Percentiles rank a stretch among this genome's conserved stretches.
Evolutionary conservation across 2,113 vertebrate genomes (phyloP).

Genomic region (Salvelinus alpinus): DNA sequence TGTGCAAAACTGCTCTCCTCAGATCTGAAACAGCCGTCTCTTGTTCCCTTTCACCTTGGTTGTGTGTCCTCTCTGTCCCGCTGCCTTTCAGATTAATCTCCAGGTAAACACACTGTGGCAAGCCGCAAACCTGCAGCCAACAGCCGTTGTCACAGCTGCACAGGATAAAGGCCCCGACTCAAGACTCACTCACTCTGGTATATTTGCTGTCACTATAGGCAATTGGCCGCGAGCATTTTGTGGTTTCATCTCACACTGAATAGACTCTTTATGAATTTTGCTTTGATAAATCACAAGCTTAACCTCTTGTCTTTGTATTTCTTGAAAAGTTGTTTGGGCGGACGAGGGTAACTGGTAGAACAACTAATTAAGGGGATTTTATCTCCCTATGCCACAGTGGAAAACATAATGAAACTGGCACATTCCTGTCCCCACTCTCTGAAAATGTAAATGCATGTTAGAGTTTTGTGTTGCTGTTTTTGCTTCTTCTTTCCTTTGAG

Average conservation of each 20-base stretch:
- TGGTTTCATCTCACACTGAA: conserved; percentile 49
- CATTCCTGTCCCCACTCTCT: neutral
- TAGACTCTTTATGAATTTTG: conserved; percentile 52
- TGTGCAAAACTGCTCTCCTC: conserved; percentile 14
- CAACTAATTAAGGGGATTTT: too few relatives aligned
- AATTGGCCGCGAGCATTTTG: conserved; percentile 74
- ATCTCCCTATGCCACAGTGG: neutral
- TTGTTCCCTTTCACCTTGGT: conserved; percentile 26
- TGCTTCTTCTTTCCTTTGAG: neutral
- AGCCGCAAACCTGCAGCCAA: conserved; percentile 45
- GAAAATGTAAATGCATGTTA: neutral
- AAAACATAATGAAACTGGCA: neutral
- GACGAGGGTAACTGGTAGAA: neutral
- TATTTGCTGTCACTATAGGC: conserved; percentile 75
- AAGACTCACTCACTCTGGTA: conserved; percentile 53
- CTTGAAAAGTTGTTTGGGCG: neutral
- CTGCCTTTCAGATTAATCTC: conserved; percentile 66
- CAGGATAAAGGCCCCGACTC: conserved; percentile 47
- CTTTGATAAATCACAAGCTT: conserved; percentile 36
- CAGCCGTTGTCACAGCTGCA: conserved; percentile 60
- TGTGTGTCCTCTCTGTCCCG: conserved; percentile 52
- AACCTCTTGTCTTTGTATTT: conserved; percentile 24
- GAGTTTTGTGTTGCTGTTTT: neutral
- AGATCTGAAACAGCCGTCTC: neutral
- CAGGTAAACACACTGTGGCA: conserved; percentile 75